Conservation (phyloP, 2,888 invertebrate genomes). For the Taenaris catops region DNA sequence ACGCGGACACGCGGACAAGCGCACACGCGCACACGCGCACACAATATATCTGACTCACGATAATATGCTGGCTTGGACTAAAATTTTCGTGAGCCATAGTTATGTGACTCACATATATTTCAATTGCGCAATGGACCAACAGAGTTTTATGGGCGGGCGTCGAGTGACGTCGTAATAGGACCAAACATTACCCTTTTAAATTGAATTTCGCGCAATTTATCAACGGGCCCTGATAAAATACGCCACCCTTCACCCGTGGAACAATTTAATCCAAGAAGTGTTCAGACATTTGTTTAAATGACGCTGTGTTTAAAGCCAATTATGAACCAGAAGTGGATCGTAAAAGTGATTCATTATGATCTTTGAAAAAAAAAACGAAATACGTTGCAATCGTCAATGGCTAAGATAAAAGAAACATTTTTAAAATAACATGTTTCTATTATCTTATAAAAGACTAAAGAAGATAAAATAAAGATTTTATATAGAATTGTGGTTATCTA, state of each 20-base stretch:
- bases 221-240: conserved; percentile 61
- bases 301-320: conserved; percentile 4
- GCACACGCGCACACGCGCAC: too few species aligned
- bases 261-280: conserved; percentile 54
- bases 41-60: too few species aligned
- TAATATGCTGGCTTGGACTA: conserved; percentile 27
- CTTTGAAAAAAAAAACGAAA: too few species aligned
- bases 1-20: too few species aligned
- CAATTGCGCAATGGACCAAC: conserved; percentile 62
- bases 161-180: conserved; percentile 69
- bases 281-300: conserved; percentile 28
- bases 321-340: conserved; percentile 5
- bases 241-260: conserved; percentile 38
- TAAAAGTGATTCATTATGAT: not conserved
- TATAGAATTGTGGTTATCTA: too few species aligned
- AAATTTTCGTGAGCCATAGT: conserved; percentile 52
- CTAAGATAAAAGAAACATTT: too few species aligned
- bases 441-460: too few species aligned
- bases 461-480: too few species aligned
- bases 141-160: conserved; percentile 62
- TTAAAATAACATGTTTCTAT: too few species aligned
- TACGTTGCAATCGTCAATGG: not conserved
- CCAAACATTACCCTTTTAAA: conserved; percentile 76
- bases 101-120: conserved; percentile 56
- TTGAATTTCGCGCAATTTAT: conserved; percentile 73